phyloP scores from a whole-genome alignment of 2,797 vertebrate genomes.

The Diceros bicornis region DNA sequence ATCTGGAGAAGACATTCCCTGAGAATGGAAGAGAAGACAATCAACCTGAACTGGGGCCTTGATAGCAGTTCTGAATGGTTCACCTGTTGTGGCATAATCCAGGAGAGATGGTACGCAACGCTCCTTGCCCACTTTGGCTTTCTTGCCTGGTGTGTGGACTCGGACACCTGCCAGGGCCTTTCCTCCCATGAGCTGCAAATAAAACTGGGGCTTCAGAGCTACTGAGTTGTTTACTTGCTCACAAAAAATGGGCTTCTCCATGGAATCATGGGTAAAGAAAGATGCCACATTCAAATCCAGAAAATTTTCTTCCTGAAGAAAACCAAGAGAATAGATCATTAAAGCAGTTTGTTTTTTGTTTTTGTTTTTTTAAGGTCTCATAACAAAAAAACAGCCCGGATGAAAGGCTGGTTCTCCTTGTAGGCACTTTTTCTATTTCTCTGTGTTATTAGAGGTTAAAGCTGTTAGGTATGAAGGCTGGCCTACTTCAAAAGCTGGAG shows the following conservation, averaged over 20 bases:
- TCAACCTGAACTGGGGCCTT: neutral
- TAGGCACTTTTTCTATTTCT: neutral
- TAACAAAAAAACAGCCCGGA: constrained; percentile 17
- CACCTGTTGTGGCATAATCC: neutral
- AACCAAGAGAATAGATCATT: constrained; percentile 65
- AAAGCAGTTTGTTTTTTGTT: neutral
- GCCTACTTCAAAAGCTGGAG: constrained; percentile 52
- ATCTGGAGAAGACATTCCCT: neutral
- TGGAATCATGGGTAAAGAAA: constrained; percentile 59
- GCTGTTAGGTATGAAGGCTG: neutral
- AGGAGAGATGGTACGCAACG: neutral
- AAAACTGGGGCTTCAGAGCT: neutral
- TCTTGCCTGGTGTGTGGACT: neutral
- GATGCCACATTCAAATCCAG: constrained; percentile 32
- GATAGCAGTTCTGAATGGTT: neutral
- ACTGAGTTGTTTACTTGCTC: neutral
- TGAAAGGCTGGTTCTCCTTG: constrained; percentile 36
- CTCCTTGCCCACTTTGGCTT: neutral
- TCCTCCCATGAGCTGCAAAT: neutral
- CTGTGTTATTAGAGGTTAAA: constrained; percentile 67
- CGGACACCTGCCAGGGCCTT: neutral
- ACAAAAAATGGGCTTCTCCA: constrained; percentile 26
- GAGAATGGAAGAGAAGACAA: neutral
- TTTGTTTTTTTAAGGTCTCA: neutral
- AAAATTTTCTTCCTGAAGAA: constrained; percentile 53